Conservation (phyloP, 1,140 invertebrate genomes). For the Psilanteris sp. region DNA sequence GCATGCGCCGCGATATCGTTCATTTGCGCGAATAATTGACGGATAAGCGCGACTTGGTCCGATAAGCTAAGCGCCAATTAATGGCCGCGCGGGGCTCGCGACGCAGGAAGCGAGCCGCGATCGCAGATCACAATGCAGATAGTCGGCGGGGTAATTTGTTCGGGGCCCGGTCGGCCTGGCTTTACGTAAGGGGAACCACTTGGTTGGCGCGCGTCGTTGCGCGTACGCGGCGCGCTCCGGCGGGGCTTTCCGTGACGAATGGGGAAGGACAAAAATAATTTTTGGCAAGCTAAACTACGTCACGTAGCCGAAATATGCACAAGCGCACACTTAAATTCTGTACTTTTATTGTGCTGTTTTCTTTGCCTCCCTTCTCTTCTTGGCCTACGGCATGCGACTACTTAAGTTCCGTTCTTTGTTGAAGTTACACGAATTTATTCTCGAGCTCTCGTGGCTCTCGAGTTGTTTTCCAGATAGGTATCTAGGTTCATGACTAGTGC, state of each 20-base stretch:
- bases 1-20: no score
- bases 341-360: slow-evolving; percentile 23
- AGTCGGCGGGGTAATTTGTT: slow-evolving; percentile 76
- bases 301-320: slow-evolving; percentile 60
- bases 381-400: slow-evolving; percentile 11
- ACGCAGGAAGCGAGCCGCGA: slow-evolving; percentile 14
- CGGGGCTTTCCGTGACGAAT: slow-evolving; percentile 65
- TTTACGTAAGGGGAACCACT: slow-evolving; percentile 77
- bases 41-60: no score
- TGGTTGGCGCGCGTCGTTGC: slow-evolving; percentile 67
- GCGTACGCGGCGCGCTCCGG: slow-evolving; percentile 65
- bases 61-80: no score
- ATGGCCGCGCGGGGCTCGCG: no score
- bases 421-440: slow-evolving; percentile 19
- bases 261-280: slow-evolving; percentile 60
- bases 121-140: slow-evolving; percentile 62
- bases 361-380: slow-evolving; percentile 17
- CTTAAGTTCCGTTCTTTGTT: slow-evolving; percentile 43
- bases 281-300: slow-evolving; percentile 46
- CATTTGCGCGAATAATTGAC: no score
- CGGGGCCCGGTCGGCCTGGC: slow-evolving; percentile 70
- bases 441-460: not conserved
- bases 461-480: slow-evolving; percentile 24
- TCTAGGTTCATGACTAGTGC: slow-evolving; percentile 17
- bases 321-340: slow-evolving; percentile 31